Percentiles rank a stretch among this genome's conserved stretches.
Evolutionary conservation across 2,113 vertebrate genomes (phyloP).

Genomic region (Sialia sialis): DNA sequence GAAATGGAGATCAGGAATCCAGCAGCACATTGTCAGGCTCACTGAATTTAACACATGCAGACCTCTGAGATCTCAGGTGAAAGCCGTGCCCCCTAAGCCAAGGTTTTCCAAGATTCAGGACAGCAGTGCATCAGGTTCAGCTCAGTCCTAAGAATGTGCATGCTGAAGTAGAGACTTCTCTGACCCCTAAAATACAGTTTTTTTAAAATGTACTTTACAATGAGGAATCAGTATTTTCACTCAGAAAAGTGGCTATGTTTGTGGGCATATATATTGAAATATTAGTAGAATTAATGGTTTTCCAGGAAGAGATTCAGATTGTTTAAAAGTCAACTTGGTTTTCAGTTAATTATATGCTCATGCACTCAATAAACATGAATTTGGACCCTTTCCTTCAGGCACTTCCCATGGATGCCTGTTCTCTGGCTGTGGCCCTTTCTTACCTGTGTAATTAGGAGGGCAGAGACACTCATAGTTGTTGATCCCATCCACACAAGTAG

Average conservation of each 20-base stretch:
- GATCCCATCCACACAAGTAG: slow-evolving; percentile 91
- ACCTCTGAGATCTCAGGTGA: neutral
- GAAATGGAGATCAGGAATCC: neutral
- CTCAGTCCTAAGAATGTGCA: neutral
- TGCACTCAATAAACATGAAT: neutral
- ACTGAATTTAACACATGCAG: neutral
- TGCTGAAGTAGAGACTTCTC: neutral
- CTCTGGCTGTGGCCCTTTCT: neutral
- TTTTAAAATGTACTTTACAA: neutral
- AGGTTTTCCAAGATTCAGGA: neutral
- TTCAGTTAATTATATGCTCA: neutral
- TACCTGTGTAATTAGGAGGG: slow-evolving; percentile 90
- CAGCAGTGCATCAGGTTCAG: neutral
- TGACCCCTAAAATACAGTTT: neutral
- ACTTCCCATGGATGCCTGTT: neutral
- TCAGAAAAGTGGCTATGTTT: neutral
- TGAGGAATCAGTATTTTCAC: neutral
- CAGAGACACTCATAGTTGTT: slow-evolving; percentile 95
- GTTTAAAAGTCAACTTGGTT: neutral
- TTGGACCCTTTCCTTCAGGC: neutral
- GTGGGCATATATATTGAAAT: neutral
- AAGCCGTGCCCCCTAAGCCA: neutral
- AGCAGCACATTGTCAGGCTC: neutral
- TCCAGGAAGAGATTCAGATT: neutral
- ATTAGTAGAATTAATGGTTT: neutral